Percentiles rank a stretch among this genome's conserved stretches.
Conservation (phyloP, 2,888 invertebrate species). For the Pristionchus exspectatus region DNA sequence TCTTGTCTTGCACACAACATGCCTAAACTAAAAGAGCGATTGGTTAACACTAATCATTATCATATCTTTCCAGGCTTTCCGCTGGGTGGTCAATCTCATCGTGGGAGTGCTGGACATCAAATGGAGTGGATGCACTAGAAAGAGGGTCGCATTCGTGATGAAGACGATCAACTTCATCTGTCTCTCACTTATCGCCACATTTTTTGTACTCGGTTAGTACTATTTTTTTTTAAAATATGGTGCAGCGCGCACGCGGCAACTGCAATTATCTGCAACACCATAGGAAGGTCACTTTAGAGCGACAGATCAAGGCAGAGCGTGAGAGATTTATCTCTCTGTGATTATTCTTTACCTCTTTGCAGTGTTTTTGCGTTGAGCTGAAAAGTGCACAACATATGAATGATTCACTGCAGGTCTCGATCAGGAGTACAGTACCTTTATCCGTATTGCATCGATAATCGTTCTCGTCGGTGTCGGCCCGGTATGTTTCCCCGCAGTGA, state of each 20-base stretch:
- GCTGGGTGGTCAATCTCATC: conserved; percentile 55
- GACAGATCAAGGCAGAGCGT: no score
- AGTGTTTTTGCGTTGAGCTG: no score
- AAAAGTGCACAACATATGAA: neutral
- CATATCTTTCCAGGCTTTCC: conserved; percentile 2
- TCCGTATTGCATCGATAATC: neutral
- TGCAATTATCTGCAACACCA: no score
- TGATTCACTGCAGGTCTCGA: neutral
- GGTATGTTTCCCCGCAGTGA: no score
- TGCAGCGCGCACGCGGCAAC: no score
- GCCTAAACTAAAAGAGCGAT: no score
- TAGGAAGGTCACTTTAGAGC: no score
- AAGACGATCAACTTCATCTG: conserved; percentile 48
- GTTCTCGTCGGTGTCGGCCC: conserved; percentile 16
- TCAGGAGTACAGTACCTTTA: neutral
- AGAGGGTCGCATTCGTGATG: conserved; percentile 28
- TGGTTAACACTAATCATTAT: no score
- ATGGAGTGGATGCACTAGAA: conserved; percentile 21
- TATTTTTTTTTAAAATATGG: neutral
- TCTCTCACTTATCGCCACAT: neutral
- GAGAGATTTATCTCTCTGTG: no score
- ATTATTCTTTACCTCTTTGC: no score
- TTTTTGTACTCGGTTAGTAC: conserved; percentile 17
- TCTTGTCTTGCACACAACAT: no score
- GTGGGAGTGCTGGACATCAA: conserved; percentile 50